These are phyloP conservation scores for Gracilinanus agilis DNA, from an alignment of 2,113 vertebrate genomes.

Conservation along the genomic window DNA sequence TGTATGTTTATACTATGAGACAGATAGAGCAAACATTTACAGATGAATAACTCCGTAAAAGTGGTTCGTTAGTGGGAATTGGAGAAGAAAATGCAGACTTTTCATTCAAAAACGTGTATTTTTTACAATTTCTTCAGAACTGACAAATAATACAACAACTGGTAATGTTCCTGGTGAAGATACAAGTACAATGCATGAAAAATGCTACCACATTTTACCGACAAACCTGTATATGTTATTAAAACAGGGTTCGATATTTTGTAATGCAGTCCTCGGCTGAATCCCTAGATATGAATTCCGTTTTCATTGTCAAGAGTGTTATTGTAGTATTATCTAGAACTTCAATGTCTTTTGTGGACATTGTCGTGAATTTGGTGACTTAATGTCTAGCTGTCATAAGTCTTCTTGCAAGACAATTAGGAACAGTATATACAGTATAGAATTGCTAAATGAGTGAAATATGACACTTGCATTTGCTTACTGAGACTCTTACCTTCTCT, in stretches of 20 bases:
- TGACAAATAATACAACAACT: slow-evolving; percentile 70
- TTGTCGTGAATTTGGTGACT: slow-evolving; percentile 89
- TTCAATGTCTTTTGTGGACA: slow-evolving; percentile 91
- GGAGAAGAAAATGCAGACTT: slow-evolving; percentile 70
- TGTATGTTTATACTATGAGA: slow-evolving; percentile 79
- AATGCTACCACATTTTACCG: slow-evolving; percentile 83
- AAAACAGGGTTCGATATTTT: slow-evolving; percentile 84
- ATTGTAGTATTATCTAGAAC: slow-evolving; percentile 89
- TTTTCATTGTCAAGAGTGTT: slow-evolving; percentile 91
- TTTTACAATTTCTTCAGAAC: slow-evolving; percentile 76
- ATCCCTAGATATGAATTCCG: slow-evolving; percentile 87
- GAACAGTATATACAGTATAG: slow-evolving; percentile 88
- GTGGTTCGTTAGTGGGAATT: slow-evolving; percentile 72
- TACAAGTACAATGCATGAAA: slow-evolving; percentile 87
- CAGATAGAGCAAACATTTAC: slow-evolving; percentile 60
- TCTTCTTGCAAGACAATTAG: slow-evolving; percentile 90
- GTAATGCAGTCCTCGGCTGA: slow-evolving; percentile 86
- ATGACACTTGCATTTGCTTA: slow-evolving; percentile 86
- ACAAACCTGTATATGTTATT: slow-evolving; percentile 83
- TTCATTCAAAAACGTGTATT: slow-evolving; percentile 36
- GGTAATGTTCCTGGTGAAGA: slow-evolving; percentile 76
- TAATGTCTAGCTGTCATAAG: slow-evolving; percentile 89
- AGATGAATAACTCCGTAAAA: slow-evolving; percentile 57
- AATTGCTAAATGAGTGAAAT: slow-evolving; percentile 86
- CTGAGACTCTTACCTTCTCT: slow-evolving; percentile 84